These are phyloP conservation scores for Zootoca vivipara DNA, from an alignment of 2,113 vertebrate species.

Conservation along the genomic window DNA sequence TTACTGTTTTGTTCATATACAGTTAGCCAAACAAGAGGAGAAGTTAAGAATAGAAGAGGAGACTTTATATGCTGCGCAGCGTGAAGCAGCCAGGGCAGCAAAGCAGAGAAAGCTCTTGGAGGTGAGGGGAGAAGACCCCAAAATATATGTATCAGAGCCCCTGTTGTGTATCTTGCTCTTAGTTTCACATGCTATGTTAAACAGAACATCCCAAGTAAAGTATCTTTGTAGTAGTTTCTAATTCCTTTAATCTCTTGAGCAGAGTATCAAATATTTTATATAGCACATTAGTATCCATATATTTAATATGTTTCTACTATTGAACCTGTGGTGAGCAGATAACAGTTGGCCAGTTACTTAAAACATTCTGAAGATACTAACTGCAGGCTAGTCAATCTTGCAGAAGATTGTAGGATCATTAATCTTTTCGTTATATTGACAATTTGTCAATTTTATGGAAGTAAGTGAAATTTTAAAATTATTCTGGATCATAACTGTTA, in stretches of 20 bases:
- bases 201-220: background rate
- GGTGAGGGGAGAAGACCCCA: constrained; percentile 90
- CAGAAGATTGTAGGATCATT: background rate
- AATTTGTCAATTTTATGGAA: background rate
- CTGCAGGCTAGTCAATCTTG: background rate
- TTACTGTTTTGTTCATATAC: constrained; percentile 89
- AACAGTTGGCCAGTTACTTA: background rate
- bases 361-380: background rate
- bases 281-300: background rate
- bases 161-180: constrained; percentile 63
- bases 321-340: constrained; percentile 31
- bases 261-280: constrained; percentile 18
- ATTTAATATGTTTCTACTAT: background rate
- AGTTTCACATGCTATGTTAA: constrained; percentile 28
- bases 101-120: constrained; percentile 93
- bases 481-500: background rate
- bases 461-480: background rate
- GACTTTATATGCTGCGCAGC: constrained; percentile 93
- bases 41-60: constrained; percentile 99
- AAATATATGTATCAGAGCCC: constrained; percentile 59
- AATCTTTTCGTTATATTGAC: background rate
- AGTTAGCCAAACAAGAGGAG: constrained; percentile 99
- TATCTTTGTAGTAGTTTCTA: constrained; percentile 17
- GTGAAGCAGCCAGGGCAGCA: constrained; percentile 94
- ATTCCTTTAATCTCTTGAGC: background rate